phyloP scores from a whole-genome alignment of 2,113 vertebrate species.

The Eulacestoma nigropectus region DNA sequence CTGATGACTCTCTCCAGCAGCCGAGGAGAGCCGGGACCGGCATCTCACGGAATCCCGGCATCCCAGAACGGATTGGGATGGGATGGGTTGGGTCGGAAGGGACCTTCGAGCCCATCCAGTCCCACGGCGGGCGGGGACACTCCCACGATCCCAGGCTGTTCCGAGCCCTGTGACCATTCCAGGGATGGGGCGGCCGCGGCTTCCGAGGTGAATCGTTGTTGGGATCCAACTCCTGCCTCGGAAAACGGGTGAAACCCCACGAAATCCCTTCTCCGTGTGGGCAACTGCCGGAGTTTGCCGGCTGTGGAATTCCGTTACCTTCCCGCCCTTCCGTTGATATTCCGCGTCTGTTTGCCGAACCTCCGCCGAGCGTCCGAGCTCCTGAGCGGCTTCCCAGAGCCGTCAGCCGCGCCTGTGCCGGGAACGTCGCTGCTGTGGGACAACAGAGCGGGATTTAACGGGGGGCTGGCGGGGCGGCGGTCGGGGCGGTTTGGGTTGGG shows the following conservation, averaged over 20 bases:
- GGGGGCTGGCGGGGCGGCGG: constrained; percentile 30
- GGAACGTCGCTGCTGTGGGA: background rate
- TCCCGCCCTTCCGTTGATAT: constrained; percentile 26
- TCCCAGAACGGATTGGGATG: background rate
- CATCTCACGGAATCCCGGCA: accelerated
- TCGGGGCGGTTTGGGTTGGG: constrained; percentile 19
- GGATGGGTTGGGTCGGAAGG: background rate
- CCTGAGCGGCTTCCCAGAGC: constrained; percentile 32
- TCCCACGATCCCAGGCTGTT: accelerated
- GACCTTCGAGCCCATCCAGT: background rate
- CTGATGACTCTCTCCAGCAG: background rate
- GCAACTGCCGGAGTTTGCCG: background rate
- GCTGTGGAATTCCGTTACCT: background rate
- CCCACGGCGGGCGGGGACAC: background rate
- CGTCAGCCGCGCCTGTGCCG: background rate
- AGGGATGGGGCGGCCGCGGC: background rate
- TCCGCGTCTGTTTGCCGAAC: constrained; percentile 41
- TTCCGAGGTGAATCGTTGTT: accelerated
- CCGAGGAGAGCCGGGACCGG: accelerated
- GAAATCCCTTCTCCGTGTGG: background rate
- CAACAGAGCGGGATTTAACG: constrained; percentile 9
- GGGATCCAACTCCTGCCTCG: background rate
- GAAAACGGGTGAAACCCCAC: background rate
- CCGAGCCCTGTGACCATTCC: background rate
- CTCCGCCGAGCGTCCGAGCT: background rate